Evolutionary conservation across 2,888 invertebrate genomes (phyloP), one percentile per base, ranked within the genome.

Genomic region (Leptinotarsa peninsularis): DNA sequence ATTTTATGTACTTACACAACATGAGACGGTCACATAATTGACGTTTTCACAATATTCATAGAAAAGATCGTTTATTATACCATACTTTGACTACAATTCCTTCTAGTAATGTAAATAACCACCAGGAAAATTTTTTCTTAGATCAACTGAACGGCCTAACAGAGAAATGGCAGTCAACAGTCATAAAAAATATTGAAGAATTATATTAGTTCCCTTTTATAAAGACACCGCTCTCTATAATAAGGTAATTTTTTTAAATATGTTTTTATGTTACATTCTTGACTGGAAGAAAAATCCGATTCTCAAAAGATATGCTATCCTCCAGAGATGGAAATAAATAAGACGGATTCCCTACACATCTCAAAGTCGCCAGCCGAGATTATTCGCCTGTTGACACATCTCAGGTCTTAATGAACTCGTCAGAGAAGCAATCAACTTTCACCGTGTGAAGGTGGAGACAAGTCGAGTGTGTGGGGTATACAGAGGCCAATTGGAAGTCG

Each of bases 381-480:
- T 82, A 81, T 81, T 81, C 79, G 74, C 73, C 81, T 81, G 82
- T 81, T 82, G 83, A 79, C 81, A 81, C 82, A 82, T 82, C 82
- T 83, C 81, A 82, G 80, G 79, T 66, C 80, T 82, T 83, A 83
- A 83, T 83, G 83, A 84, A 84, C 82, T 83, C 84, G 83, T 84
- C 84, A 83, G 82, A 81, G 80, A 84, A 84, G 84, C 83, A 84
- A 84, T 84, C 84, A 84, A 81, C 83, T 76, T 72, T 81, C 79
- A 81, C 83, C 82, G 81, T 82, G 80, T 77, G 79, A 81, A 83
- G 82, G 83, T 83, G 83, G 79, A 76, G 76, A 74, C 70, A 60
- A 71, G 78, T 74, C 75, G 75, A 77, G 79, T 77, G 78, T 73
- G 66, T 73, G 72, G 76, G 79, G 76, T 73, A 69, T 75, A 68